These are phyloP conservation scores for Macrobrachium rosenbergii DNA, from an alignment of 1,140 invertebrate species.

Conservation along the genomic window DNA sequence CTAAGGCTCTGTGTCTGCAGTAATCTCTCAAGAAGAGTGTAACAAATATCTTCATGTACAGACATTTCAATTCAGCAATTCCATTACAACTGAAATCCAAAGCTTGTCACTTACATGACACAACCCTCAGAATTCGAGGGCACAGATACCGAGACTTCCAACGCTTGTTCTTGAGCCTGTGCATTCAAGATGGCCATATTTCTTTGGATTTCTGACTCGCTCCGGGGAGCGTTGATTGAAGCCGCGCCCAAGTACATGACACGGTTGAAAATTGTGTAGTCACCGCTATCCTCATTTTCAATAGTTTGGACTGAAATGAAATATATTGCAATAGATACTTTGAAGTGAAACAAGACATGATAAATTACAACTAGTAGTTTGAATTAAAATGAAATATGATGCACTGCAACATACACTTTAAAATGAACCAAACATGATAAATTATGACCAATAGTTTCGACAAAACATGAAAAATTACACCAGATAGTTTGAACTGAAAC, in stretches of 20 bases:
- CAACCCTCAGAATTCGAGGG: constrained; percentile 85
- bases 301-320: constrained; percentile 41
- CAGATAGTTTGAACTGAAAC: too few relatives aligned
- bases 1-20: too few relatives aligned
- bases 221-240: constrained; percentile 92
- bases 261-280: constrained; percentile 92
- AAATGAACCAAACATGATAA: too few relatives aligned
- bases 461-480: too few relatives aligned
- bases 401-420: too few relatives aligned
- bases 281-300: constrained; percentile 75
- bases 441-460: too few relatives aligned
- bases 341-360: not conserved
- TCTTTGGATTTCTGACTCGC: constrained; percentile 93
- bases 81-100: not conserved
- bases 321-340: not conserved
- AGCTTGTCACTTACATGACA: constrained; percentile 73
- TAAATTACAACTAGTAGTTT: too few relatives aligned
- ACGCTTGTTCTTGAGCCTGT: constrained; percentile 79
- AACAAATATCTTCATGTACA: too few relatives aligned
- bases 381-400: too few relatives aligned
- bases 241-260: constrained; percentile 95
- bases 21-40: too few relatives aligned
- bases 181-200: constrained; percentile 93
- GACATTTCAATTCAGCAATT: too few relatives aligned
- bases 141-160: constrained; percentile 86